A percentile compares a stretch with the other conserved stretches of the same genome.
Conservation (phyloP, 1,140 invertebrate genomes). For the Lasioglossum albipes region DNA sequence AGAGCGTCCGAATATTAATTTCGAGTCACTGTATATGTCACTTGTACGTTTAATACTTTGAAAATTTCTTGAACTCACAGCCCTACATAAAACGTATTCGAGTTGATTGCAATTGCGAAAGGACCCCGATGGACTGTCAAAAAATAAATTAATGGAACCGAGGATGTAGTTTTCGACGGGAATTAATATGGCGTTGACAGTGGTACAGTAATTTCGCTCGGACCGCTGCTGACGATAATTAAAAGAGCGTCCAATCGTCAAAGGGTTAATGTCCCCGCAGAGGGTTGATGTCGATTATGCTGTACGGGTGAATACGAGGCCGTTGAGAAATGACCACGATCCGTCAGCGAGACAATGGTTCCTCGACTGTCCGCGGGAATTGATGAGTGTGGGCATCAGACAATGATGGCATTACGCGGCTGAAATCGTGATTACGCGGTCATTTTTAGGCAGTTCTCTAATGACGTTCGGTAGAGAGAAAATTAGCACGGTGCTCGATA, state of each 20-base stretch:
- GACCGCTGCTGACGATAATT: not conserved
- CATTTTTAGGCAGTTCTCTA: constrained; percentile 31
- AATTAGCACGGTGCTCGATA: constrained; percentile 13
- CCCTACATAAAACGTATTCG: too few species aligned
- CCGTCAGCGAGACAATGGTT: constrained; percentile 61
- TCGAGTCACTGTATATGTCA: too few species aligned
- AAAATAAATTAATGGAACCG: too few species aligned
- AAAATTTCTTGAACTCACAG: too few species aligned
- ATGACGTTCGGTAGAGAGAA: constrained; percentile 16
- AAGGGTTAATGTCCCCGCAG: constrained; percentile 60
- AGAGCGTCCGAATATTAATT: too few species aligned
- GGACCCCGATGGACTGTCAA: too few species aligned
- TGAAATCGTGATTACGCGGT: constrained; percentile 38
- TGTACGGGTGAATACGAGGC: constrained; percentile 51
- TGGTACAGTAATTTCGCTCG: not conserved
- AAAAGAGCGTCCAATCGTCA: not conserved
- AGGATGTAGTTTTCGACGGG: not conserved
- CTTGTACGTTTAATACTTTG: too few species aligned
- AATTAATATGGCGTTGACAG: not conserved
- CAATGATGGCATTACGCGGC: constrained; percentile 38
- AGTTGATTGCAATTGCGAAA: too few species aligned
- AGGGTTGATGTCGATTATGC: constrained; percentile 55
- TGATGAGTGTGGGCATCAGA: constrained; percentile 38
- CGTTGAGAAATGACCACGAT: constrained; percentile 46
- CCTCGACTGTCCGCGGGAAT: constrained; percentile 48